phyloP scores from a whole-genome alignment of 2,797 vertebrate species.

The Enteromius fasciolatus region DNA sequence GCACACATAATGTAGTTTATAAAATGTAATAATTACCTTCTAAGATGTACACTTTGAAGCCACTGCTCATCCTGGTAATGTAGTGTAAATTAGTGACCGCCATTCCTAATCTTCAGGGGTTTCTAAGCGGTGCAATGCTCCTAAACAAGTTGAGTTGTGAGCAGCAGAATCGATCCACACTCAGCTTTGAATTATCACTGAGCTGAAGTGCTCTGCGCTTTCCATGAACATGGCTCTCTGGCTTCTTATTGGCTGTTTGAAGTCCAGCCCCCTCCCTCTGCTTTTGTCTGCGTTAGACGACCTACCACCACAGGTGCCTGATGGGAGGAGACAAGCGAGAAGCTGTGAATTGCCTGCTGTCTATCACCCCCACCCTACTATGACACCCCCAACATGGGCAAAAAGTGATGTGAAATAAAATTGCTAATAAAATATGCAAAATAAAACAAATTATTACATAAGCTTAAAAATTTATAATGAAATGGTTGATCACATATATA shows the following conservation, averaged over 20 bases:
- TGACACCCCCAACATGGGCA: neutral
- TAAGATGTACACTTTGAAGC: conserved; percentile 85
- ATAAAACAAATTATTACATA: neutral
- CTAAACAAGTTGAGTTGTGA: conserved; percentile 23
- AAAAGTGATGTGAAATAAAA: neutral
- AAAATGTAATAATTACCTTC: conserved; percentile 72
- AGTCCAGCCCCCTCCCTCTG: conserved; percentile 65
- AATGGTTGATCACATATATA: neutral
- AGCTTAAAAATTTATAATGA: neutral
- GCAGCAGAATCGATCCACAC: conserved; percentile 20
- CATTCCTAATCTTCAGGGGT: conserved; percentile 69
- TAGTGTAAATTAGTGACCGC: conserved; percentile 84
- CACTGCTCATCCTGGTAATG: conserved; percentile 84
- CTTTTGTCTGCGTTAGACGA: conserved; percentile 59
- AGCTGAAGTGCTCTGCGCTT: conserved; percentile 63
- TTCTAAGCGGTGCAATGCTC: conserved; percentile 9
- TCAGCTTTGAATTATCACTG: conserved; percentile 68
- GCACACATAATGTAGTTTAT: conserved; percentile 1
- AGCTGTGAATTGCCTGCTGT: conserved; percentile 27
- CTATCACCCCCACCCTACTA: neutral
- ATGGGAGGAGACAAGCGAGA: conserved; percentile 52
- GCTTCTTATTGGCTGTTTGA: conserved; percentile 68
- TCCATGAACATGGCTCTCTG: conserved; percentile 65
- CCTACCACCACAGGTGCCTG: conserved; percentile 54
- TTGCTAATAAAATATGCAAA: neutral